Evolutionary conservation across 2,888 invertebrate species (phyloP), one percentile per base, ranked within the genome.

Genomic region (Sminthurides aquaticus): DNA sequence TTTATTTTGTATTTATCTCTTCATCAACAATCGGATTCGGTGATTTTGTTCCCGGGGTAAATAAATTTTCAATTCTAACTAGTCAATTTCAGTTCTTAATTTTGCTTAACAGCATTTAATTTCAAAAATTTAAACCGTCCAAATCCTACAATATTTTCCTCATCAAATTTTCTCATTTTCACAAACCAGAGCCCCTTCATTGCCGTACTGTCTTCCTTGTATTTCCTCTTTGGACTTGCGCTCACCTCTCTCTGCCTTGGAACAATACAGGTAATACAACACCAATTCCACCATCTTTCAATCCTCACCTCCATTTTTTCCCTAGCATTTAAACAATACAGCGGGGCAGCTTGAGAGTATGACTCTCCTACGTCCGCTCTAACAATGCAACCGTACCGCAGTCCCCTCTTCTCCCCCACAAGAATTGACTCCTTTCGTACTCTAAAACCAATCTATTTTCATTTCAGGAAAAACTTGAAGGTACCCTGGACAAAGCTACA

Each of bases 11-110:
- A 2, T 97, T 97, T 78, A 91, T 97, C 75, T 94, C 95, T 0
- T 90, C 96, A 86, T 91, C 93, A 1, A 98, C 97, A 0, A 95
- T 98, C 65, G 97, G 97, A n/a, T 90, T 96, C 75, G 95, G 95
- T 1, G 95, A 96, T 80, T 84, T 88, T 69, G 90, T 94, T 0
- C 95, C 95, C 1, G 84, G 88, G 78, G 83, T 83, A 76, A 76
- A 70, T 48, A 24, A 15, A 57, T 64, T 59, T n/a, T 54, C 54
- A n/a, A 34, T 52, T 52, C n/a, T 20, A 26, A 8, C 22, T 11
- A 24, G 56, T 15, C 3, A 5, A 24, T 25, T 56, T 56, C 8
- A 24, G 26, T 25, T 5, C 27, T 11, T 2, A 43, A 34, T 3
- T 58, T 58, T 22, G 5, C 11, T 15, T n/a, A 52, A 5, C 22